Conservation (phyloP, 2,797 vertebrate genomes). For the Dermochelys coriacea region DNA sequence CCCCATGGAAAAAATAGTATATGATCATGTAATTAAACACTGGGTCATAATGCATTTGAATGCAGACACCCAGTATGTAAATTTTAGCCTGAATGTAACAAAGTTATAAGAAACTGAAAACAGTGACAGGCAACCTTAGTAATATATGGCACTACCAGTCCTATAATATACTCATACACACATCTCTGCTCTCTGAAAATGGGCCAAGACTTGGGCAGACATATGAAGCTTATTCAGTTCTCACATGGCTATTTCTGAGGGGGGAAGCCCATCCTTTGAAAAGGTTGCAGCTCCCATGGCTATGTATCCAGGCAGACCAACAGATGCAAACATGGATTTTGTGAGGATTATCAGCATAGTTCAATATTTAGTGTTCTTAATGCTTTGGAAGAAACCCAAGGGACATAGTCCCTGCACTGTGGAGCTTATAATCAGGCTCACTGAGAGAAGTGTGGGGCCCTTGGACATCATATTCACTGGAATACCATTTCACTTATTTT, state of each 20-base stretch:
- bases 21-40: neutral
- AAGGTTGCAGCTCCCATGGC: neutral
- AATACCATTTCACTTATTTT: neutral
- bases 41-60: neutral
- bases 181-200: neutral
- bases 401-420: neutral
- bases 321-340: neutral
- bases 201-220: neutral
- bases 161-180: neutral
- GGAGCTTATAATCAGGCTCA: neutral
- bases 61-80: neutral
- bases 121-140: neutral
- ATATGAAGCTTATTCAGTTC: neutral
- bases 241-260: neutral
- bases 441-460: neutral
- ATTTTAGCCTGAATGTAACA: neutral
- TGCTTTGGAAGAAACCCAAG: neutral
- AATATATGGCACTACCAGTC: neutral
- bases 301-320: neutral
- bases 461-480: neutral
- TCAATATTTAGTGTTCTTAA: neutral
- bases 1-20: neutral
- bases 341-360: neutral
- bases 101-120: neutral
- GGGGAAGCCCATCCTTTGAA: neutral